Conservation (phyloP, 1,140 invertebrate genomes). For the Monomorium pharaonis region DNA sequence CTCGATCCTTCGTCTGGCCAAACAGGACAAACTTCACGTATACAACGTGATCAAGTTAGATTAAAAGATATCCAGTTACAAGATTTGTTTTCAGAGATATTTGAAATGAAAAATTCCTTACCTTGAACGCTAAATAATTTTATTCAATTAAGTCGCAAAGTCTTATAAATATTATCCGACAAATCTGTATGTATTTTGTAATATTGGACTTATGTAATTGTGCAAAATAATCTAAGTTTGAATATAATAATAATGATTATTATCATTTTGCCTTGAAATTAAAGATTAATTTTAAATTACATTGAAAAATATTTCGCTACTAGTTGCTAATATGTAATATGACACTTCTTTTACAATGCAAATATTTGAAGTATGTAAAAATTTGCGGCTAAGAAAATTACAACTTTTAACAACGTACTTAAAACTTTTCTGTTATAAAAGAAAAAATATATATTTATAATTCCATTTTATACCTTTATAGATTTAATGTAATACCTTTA, state of each 20-base stretch:
- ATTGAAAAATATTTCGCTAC: neutral
- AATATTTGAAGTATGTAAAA: neutral
- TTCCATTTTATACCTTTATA: slow-evolving; percentile 6
- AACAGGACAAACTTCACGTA: neutral
- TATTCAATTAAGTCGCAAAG: neutral
- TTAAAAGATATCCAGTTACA: neutral
- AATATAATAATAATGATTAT: neutral
- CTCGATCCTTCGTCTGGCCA: neutral
- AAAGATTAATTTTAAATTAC: neutral
- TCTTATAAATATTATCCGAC: neutral
- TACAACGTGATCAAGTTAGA: no score
- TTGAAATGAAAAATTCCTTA: neutral
- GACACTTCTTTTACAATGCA: neutral
- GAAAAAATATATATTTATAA: neutral
- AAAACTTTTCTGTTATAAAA: neutral
- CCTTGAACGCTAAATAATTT: neutral
- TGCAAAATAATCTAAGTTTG: neutral
- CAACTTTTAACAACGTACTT: neutral
- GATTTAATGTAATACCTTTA: neutral
- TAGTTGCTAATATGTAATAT: neutral
- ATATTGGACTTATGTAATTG: neutral
- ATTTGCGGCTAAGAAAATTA: neutral
- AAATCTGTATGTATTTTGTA: neutral
- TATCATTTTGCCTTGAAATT: neutral
- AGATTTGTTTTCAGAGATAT: neutral